Conservation (phyloP, 1,140 invertebrate genomes). For the Aphaenogaster ashmeadi region DNA sequence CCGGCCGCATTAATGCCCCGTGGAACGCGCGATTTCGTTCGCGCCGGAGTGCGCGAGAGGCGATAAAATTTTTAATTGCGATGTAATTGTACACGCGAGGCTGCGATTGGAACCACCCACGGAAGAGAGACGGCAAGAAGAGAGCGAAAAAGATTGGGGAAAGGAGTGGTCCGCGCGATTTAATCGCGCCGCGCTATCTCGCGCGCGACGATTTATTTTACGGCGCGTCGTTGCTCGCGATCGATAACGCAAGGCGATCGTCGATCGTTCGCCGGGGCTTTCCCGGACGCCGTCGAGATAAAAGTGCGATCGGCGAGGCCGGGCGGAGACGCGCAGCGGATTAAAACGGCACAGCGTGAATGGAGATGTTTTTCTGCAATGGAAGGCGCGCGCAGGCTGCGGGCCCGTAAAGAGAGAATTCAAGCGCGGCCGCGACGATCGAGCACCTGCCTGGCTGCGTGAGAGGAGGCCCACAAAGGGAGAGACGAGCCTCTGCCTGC, state of each 20-base stretch:
- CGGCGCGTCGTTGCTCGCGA: constrained; percentile 1
- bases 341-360: constrained; percentile 72
- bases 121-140: not conserved
- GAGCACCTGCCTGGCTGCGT: constrained; percentile 71
- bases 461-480: constrained; percentile 55
- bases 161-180: constrained; percentile 3
- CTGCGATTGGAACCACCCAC: not conserved
- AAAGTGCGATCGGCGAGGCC: constrained; percentile 57
- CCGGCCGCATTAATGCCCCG: constrained; percentile 59
- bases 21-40: constrained; percentile 71
- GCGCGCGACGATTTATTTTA: constrained; percentile 47
- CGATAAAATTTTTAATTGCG: constrained; percentile 72
- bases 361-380: constrained; percentile 76
- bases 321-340: constrained; percentile 62
- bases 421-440: constrained; percentile 64
- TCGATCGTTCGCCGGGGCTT: not conserved
- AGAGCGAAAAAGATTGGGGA: not conserved
- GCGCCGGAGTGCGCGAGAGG: constrained; percentile 29
- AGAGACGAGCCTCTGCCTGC: constrained; percentile 46
- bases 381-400: constrained; percentile 31
- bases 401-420: constrained; percentile 71
- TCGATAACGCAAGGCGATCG: constrained; percentile 12
- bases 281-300: constrained; percentile 46
- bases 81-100: constrained; percentile 51
- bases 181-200: constrained; percentile 36